Evolutionary conservation across 2,797 vertebrate species (phyloP).

Genomic region (Spheniscus humboldti): DNA sequence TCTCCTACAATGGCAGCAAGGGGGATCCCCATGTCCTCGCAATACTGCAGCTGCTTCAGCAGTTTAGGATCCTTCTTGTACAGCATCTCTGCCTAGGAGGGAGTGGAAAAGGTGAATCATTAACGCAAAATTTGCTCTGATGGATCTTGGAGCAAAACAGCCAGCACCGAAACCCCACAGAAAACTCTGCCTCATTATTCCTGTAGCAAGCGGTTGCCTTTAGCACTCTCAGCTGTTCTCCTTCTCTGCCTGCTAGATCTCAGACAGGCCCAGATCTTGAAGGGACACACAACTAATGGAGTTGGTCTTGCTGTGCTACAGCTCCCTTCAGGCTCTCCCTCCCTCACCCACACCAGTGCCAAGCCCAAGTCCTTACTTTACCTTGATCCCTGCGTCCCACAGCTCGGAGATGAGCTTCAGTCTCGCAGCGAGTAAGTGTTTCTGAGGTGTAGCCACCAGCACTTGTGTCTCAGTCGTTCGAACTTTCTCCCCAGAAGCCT

Average conservation of each 20-base stretch:
- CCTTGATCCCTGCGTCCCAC: slow-evolving; percentile 91
- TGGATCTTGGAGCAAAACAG: neutral
- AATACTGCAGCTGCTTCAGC: slow-evolving; percentile 90
- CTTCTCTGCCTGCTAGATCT: neutral
- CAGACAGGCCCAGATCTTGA: neutral
- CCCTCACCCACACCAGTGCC: neutral
- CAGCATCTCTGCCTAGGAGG: slow-evolving; percentile 85
- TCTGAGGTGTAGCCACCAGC: slow-evolving; percentile 91
- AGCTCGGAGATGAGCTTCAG: slow-evolving; percentile 85
- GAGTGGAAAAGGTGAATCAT: neutral
- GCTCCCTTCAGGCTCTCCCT: neutral
- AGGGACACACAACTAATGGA: neutral
- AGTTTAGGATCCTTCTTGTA: slow-evolving; percentile 93
- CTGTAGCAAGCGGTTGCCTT: neutral
- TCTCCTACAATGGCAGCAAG: slow-evolving; percentile 92
- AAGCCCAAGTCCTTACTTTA: slow-evolving; percentile 39
- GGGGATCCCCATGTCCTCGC: slow-evolving; percentile 87
- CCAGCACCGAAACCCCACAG: neutral
- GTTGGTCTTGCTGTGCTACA: neutral
- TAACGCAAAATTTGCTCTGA: neutral
- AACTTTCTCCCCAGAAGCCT: slow-evolving; percentile 81
- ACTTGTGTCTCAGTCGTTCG: slow-evolving; percentile 90
- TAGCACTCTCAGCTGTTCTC: neutral
- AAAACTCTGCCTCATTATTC: neutral
- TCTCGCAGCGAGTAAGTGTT: slow-evolving; percentile 84